Conservation (phyloP, 53 echinoderm and acorn worm genomes). For the Actinopyga echinites region DNA sequence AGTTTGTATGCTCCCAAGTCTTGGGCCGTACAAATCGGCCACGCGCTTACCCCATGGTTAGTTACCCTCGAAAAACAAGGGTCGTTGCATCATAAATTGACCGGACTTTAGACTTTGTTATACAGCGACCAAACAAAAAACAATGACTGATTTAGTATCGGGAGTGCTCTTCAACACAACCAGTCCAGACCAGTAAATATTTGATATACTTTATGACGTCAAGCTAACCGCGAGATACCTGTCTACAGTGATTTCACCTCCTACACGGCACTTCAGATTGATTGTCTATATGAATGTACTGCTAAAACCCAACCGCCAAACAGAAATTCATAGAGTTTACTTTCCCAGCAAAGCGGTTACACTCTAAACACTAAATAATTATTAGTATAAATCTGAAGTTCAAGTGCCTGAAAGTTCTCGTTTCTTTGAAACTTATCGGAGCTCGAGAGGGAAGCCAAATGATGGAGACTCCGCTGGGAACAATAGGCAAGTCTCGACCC, state of each 20-base stretch:
- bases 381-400: slow-evolving; percentile 35
- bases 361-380: slow-evolving; percentile 26
- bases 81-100: too few species aligned
- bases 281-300: not conserved
- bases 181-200: slow-evolving; percentile 22
- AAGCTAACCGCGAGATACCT: not conserved
- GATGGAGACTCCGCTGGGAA: not conserved
- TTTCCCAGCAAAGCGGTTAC: not conserved
- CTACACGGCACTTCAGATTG: too few species aligned
- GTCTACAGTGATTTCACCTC: too few species aligned
- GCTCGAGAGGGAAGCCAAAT: slow-evolving; percentile 11
- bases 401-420: not conserved
- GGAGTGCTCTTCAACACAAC: too few species aligned
- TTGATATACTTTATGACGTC: slow-evolving; percentile 21
- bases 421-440: not conserved
- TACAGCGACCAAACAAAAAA: too few species aligned
- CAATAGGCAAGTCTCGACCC: not conserved
- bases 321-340: not conserved
- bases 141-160: too few species aligned
- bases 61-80: too few species aligned
- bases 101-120: too few species aligned
- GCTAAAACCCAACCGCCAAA: slow-evolving; percentile 9
- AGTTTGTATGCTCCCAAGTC: too few species aligned
- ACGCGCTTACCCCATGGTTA: too few species aligned
- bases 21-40: too few species aligned